These are phyloP conservation scores for Mystacornis crossleyi DNA, from an alignment of 2,113 vertebrate species.

Conservation along the genomic window DNA sequence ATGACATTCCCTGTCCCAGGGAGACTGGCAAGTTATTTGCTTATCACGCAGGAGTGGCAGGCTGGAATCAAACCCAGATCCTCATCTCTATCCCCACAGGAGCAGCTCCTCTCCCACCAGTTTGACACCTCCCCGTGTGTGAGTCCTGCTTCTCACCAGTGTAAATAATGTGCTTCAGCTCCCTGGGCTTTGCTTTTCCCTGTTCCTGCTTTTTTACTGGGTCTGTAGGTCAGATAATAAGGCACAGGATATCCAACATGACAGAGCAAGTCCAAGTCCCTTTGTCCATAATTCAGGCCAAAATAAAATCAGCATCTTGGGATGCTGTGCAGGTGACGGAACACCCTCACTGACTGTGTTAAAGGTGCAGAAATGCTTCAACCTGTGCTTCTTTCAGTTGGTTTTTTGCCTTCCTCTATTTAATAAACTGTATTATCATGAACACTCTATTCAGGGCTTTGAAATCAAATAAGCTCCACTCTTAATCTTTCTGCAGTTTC, in stretches of 20 bases:
- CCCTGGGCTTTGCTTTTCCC: neutral
- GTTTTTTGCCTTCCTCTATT: neutral
- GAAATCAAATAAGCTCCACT: conserved; percentile 47
- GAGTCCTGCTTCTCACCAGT: neutral
- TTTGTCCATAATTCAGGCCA: neutral
- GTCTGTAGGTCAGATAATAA: neutral
- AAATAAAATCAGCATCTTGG: neutral
- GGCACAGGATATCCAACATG: neutral
- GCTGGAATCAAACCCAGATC: neutral
- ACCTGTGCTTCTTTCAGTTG: neutral
- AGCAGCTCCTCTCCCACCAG: neutral
- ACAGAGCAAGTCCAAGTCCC: neutral
- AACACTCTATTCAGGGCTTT: conserved; percentile 26
- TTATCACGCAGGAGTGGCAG: neutral
- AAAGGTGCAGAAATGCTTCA: neutral
- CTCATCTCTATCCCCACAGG: neutral
- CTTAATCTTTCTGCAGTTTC: conserved; percentile 15
- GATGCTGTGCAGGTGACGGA: neutral
- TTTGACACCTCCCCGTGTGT: neutral
- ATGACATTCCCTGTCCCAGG: neutral
- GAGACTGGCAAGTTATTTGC: neutral
- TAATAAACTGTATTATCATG: conserved; percentile 21
- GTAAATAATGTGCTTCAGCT: neutral
- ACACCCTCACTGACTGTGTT: neutral
- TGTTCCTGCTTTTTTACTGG: neutral